These are phyloP conservation scores for Sycophila texana DNA, from an alignment of 2,888 invertebrate species.

Conservation along the genomic window DNA sequence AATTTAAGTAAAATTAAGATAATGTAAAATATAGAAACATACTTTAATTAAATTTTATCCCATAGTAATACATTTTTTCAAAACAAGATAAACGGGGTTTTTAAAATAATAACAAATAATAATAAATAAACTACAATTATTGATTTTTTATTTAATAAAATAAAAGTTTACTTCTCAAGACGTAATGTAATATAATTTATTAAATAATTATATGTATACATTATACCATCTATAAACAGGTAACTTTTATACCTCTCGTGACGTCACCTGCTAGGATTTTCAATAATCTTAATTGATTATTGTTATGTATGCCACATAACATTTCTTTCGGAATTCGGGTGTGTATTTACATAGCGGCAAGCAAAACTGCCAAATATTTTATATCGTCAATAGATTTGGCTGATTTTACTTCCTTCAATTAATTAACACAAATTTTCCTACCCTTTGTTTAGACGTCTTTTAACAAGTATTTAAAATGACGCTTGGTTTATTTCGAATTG, in stretches of 20 bases:
- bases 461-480: slow-evolving; percentile 33
- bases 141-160: slow-evolving; percentile 13
- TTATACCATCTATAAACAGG: slow-evolving; percentile 50
- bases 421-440: slow-evolving; percentile 36
- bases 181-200: slow-evolving; percentile 56
- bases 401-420: slow-evolving; percentile 37
- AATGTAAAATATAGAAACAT: slow-evolving; percentile 19
- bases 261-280: slow-evolving; percentile 35
- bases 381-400: slow-evolving; percentile 30
- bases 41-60: no score
- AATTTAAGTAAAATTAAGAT: slow-evolving; percentile 4
- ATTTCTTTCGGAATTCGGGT: slow-evolving; percentile 42
- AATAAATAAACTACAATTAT: neutral
- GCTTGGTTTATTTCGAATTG: slow-evolving; percentile 31
- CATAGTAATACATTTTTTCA: no score
- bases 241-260: slow-evolving; percentile 38
- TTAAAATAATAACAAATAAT: no score
- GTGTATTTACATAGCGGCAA: slow-evolving; percentile 54
- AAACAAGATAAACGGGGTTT: no score
- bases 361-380: slow-evolving; percentile 37
- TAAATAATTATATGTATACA: slow-evolving; percentile 55
- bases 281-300: slow-evolving; percentile 33
- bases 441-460: slow-evolving; percentile 13
- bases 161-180: slow-evolving; percentile 39
- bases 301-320: slow-evolving; percentile 41